Base-by-base conservation (phyloP, 2,888 invertebrate genomes). In the Colostygia pectinataria region DNA sequence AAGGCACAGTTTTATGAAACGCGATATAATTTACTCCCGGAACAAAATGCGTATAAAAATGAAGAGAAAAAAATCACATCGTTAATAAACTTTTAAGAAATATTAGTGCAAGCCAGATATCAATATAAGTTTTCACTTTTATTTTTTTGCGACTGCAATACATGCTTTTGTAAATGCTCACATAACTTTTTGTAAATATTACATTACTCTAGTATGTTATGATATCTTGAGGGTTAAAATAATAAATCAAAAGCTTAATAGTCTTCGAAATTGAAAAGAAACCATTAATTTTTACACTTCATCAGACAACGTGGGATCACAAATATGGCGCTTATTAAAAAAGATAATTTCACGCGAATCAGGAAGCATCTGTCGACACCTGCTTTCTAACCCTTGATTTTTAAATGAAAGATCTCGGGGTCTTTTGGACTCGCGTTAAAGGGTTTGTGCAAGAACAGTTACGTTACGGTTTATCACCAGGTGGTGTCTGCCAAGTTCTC, bases 331-430 rank as follows among this genome's bases (percentile, higher is more conserved):
- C 33, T 52, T 58, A 57, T 49, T 59, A 68, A 63, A 67, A 66
- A 77, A 80, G 69, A 84, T 80, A 81, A 89, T 90, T 90, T 89
- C 84, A 89, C 85, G 90, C 81, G 79, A 71, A 86, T 88, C 78
- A 82, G 73, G 74, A 74, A 74, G 77, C 88, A 87, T 85, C 87
- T 88, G 86, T 79, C 76, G 71, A 69, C 89, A 88, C 89, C 90
- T 88, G 87, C 78, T 71, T 68, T 66, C 62, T 80, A 81, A 80
- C 80, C 81, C 77, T 77, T 83, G 82, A 83, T 83, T 80, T 34
- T 42, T 41, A 42, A 42, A 42, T 41, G 20, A 18, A 28, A 44
- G 36, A 29, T 29, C 23, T 37, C 61, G 58, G 72, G 76, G 74
- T 74, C 70, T 65, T 58, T 68, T 66, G 61, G 78, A 77, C 78